Conservation (phyloP, 2,113 vertebrate genomes). For the Gallinago paraguaiae region DNA sequence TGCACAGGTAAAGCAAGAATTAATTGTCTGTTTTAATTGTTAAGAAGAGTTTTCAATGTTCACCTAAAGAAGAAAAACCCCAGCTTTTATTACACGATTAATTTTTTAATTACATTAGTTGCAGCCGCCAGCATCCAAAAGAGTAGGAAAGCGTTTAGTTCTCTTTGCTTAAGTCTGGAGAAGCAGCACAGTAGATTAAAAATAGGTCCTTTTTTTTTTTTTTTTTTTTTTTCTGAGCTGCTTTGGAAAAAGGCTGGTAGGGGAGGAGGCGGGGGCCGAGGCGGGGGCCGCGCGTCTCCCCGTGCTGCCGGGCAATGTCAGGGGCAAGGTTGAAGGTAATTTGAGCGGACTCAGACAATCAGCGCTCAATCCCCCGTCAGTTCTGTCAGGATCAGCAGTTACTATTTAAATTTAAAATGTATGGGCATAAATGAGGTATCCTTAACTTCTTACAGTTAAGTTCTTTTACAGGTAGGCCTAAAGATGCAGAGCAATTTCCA, state of each 20-base stretch:
- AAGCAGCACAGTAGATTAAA: not conserved
- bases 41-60: not conserved
- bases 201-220: not conserved
- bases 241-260: not conserved
- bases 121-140: not conserved
- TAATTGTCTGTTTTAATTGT: not conserved
- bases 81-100: not conserved
- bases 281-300: fast-evolving
- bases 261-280: not conserved
- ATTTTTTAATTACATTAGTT: not conserved
- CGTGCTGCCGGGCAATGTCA: not conserved
- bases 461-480: not conserved
- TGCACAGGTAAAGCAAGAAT: not conserved
- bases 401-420: not conserved
- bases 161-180: not conserved
- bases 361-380: not conserved
- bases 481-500: not conserved
- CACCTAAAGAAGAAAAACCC: not conserved
- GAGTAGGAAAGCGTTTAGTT: fast-evolving
- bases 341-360: not conserved
- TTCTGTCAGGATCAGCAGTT: conserved; percentile 3
- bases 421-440: not conserved
- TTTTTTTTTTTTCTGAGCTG: not conserved
- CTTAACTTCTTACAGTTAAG: not conserved
- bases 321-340: conserved; percentile 19